Base-by-base conservation (phyloP, 2,113 vertebrate species). In the Oncorhynchus clarkii region DNA sequence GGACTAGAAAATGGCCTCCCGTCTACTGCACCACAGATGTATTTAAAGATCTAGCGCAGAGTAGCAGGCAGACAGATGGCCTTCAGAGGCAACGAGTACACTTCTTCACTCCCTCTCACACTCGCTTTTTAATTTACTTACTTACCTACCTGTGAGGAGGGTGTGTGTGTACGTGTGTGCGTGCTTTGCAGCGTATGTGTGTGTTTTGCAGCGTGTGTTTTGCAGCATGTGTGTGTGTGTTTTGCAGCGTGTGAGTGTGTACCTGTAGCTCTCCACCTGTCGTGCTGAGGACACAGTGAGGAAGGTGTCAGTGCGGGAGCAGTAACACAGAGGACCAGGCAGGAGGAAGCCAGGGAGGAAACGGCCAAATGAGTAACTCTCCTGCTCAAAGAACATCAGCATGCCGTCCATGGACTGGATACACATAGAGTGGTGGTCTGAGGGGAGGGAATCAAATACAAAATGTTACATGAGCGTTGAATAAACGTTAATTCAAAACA, bases 381-480 rank as follows among this genome's bases (percentile, higher is more conserved):
- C 97, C 91, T 99, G 98, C 84, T 99, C 97, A 82, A 99, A 99
- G 80, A 99, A 90, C 95, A 97, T 98, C 67, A 99, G 93, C 96
- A 99, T 97, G 64, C 98, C 98, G 73, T 99, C 98, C 95, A 99
- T 94, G 20, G 97, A 99, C 90, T 99, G 98, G 86, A 99, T 96
- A 73, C 97, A 99, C 83, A 99, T 94, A 67, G 96, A 95, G 88
- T 99, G 97, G 64, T 96, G 95, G 87, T 96, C 98, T 99, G 90
- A 67, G 84, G 1, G 20, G 81, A 85, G 80, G n/a, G 26, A 22
- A 22, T 5, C 3, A 22, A 22, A 22, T 8, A 22, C 20, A 24
- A 16, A 16, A 31, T 2, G 13, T 11, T 24, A 64, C 5, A 74
- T 7, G 18, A 51, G 22, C 1, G 26, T 29, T 62, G n/a, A 62